Percentiles rank a stretch among this genome's conserved stretches.
These are phyloP conservation scores for Patiria miniata DNA, from an alignment of 35 echinoderm and acorn worm genomes.

Conservation along the genomic window DNA sequence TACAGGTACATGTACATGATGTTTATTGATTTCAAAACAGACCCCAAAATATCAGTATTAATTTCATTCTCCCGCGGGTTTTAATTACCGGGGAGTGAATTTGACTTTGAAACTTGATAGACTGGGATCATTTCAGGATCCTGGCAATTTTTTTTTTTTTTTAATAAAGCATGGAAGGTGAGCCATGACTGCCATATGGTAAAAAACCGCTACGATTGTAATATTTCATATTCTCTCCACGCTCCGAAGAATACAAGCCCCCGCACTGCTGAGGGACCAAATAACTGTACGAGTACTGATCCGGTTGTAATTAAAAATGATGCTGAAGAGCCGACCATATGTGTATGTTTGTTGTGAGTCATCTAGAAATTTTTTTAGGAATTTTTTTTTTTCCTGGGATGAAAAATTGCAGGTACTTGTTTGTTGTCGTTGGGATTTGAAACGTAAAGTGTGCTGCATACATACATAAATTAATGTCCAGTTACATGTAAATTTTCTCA, in stretches of 20 bases:
- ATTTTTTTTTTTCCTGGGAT: not conserved
- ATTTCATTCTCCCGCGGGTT: too few species aligned
- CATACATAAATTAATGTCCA: too few species aligned
- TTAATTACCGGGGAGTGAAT: too few species aligned
- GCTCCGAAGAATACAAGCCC: not conserved
- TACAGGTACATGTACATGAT: too few species aligned
- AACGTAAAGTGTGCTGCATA: too few species aligned
- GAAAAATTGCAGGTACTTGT: conserved; percentile 11
- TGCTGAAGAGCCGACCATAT: conserved; percentile 10
- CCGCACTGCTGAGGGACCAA: not conserved
- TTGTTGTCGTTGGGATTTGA: too few species aligned
- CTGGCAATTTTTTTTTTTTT: too few species aligned
- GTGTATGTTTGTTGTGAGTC: conserved; percentile 10
- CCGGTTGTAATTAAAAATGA: not conserved
- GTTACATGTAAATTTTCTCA: too few species aligned
- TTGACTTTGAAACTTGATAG: too few species aligned
- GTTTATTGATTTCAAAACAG: too few species aligned
- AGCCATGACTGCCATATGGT: not conserved
- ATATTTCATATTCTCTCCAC: not conserved
- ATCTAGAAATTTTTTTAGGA: not conserved
- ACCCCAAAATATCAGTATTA: too few species aligned
- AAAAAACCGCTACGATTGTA: not conserved
- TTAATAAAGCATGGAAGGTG: not conserved
- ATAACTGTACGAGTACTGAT: not conserved
- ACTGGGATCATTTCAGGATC: too few species aligned